phyloP scores from a whole-genome alignment of 2,113 vertebrate species.

The Ophthalmolycus amberensis region DNA sequence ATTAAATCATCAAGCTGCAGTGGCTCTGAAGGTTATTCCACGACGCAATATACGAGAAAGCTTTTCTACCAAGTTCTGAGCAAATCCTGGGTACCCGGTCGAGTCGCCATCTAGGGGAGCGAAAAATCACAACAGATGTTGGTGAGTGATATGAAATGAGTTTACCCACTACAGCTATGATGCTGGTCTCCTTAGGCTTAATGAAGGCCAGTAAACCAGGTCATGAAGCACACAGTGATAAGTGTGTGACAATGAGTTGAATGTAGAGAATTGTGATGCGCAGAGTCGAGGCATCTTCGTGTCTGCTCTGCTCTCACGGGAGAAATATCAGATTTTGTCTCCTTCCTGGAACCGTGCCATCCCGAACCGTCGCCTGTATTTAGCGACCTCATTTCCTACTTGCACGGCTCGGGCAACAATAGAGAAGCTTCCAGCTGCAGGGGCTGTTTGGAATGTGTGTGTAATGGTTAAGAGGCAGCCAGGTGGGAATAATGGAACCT shows the following conservation, averaged over 20 bases:
- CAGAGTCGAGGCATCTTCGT: not conserved
- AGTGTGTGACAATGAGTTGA: not conserved
- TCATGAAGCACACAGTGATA: not conserved
- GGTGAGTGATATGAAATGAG: not conserved
- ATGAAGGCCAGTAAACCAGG: not conserved
- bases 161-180: not conserved
- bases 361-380: slow-evolving; percentile 38
- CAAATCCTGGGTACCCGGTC: not conserved
- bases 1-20: not conserved
- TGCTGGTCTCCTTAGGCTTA: not conserved
- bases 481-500: slow-evolving; percentile 43
- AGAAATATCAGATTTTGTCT: not conserved
- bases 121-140: not conserved
- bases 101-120: not conserved
- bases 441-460: not conserved
- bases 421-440: slow-evolving; percentile 17
- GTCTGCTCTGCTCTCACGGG: not conserved
- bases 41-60: not conserved
- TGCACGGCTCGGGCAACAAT: slow-evolving; percentile 25
- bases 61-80: not conserved
- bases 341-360: slow-evolving; percentile 2
- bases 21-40: not conserved
- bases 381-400: slow-evolving; percentile 35
- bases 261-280: not conserved
- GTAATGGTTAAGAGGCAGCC: slow-evolving; percentile 43